Evolutionary conservation across 1,140 invertebrate genomes (phyloP).

Genomic region (Solenopsis invicta): DNA sequence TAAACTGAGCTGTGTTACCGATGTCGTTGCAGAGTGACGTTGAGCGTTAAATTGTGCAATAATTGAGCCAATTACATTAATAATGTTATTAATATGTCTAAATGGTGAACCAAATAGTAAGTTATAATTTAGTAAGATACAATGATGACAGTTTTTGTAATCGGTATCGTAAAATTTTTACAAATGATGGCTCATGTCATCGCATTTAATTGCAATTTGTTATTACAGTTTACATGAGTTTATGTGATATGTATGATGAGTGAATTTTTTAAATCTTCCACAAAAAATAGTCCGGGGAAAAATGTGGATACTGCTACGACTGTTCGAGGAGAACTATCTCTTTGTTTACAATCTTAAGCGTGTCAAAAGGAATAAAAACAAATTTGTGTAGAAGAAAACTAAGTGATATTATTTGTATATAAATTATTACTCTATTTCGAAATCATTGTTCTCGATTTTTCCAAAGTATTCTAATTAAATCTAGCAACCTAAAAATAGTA

Average conservation of each 20-base stretch:
- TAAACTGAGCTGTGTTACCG: slow-evolving; percentile 30
- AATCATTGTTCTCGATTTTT: background rate
- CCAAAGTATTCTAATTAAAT: background rate
- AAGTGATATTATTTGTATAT: background rate
- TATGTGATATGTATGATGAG: background rate
- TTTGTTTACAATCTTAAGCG: background rate
- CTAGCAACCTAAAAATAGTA: background rate
- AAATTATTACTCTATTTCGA: background rate
- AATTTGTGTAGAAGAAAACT: background rate
- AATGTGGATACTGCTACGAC: background rate
- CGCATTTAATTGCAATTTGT: background rate
- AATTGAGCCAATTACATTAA: slow-evolving; percentile 1
- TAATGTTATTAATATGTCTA: background rate
- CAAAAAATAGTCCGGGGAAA: background rate
- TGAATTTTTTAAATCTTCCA: background rate
- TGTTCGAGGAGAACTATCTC: background rate
- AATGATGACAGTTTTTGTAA: background rate
- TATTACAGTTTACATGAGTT: background rate
- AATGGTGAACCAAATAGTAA: background rate
- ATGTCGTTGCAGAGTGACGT: slow-evolving; percentile 38
- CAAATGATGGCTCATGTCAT: background rate
- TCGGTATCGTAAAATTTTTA: background rate
- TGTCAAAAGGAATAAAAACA: background rate
- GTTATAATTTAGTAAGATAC: background rate
- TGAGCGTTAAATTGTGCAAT: slow-evolving; percentile 50